These are phyloP conservation scores for Eupsilia transversa DNA, from an alignment of 2,888 invertebrate genomes.

Conservation along the genomic window DNA sequence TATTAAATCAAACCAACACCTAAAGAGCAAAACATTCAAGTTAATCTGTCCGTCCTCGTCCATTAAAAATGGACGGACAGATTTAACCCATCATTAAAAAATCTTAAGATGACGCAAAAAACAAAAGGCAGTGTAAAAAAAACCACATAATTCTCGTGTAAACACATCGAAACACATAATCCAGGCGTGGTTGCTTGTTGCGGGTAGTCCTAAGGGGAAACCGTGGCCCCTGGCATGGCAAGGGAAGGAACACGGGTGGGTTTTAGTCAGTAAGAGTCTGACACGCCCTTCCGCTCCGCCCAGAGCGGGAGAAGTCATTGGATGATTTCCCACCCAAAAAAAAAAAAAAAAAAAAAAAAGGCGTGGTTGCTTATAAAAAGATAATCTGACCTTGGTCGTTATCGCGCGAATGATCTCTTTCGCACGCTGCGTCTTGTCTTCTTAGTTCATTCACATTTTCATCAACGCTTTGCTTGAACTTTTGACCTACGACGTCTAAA, in stretches of 20 bases:
- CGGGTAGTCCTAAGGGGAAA: too few species aligned
- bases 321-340: too few species aligned
- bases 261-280: too few species aligned
- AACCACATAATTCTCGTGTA: slow-evolving; percentile 24
- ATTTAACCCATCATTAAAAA: not conserved
- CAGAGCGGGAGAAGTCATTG: too few species aligned
- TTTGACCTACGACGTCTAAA: slow-evolving; percentile 57
- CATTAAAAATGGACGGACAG: too few species aligned
- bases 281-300: too few species aligned
- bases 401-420: slow-evolving; percentile 65
- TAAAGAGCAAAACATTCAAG: not conserved
- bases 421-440: slow-evolving; percentile 60
- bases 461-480: slow-evolving; percentile 58
- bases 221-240: too few species aligned
- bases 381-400: slow-evolving; percentile 62
- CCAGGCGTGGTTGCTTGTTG: slow-evolving; percentile 35
- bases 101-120: not conserved
- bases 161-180: slow-evolving; percentile 34
- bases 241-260: too few species aligned
- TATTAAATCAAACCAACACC: not conserved
- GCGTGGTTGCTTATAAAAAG: slow-evolving; percentile 47
- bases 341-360: too few species aligned
- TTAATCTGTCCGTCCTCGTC: too few species aligned
- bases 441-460: slow-evolving; percentile 70
- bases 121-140: slow-evolving; percentile 8